These are phyloP conservation scores for Varanus komodoensis DNA, from an alignment of 2,113 vertebrate genomes.

Conservation along the genomic window DNA sequence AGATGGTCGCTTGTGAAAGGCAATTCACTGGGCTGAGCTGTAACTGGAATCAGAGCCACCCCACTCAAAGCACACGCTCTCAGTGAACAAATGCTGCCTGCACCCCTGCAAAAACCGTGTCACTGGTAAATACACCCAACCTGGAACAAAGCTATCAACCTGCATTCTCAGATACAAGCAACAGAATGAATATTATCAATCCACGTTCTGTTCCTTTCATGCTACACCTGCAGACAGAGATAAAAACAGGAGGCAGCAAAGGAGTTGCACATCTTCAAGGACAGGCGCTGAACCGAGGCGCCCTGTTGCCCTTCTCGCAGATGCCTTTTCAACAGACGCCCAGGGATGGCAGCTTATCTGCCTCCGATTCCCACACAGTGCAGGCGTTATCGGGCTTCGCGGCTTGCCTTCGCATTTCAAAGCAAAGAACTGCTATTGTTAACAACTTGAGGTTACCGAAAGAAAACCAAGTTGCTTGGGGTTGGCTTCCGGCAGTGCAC, in stretches of 20 bases:
- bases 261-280: slow-evolving; percentile 59
- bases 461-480: slow-evolving; percentile 26
- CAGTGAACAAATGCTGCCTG: not conserved
- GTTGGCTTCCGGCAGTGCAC: slow-evolving; percentile 22
- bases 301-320: slow-evolving; percentile 7
- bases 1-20: not conserved
- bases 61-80: not conserved
- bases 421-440: slow-evolving; percentile 32
- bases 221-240: slow-evolving; percentile 57
- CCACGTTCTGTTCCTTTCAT: slow-evolving; percentile 37
- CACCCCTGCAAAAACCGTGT: too few relatives aligned
- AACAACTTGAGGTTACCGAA: not conserved
- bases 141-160: slow-evolving; percentile 28
- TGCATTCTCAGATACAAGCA: slow-evolving; percentile 39
- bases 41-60: not conserved
- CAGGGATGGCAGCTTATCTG: slow-evolving; percentile 63
- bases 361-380: slow-evolving; percentile 40
- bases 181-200: slow-evolving; percentile 32
- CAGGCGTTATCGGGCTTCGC: slow-evolving; percentile 36
- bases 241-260: slow-evolving; percentile 49
- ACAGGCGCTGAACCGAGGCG: slow-evolving; percentile 44
- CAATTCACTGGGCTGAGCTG: not conserved
- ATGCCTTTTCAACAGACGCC: slow-evolving; percentile 60
- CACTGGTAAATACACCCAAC: slow-evolving; percentile 7
- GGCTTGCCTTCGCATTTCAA: slow-evolving; percentile 49